These are phyloP conservation scores for Zophobas atratus DNA, from an alignment of 1,140 invertebrate species.

Conservation along the genomic window DNA sequence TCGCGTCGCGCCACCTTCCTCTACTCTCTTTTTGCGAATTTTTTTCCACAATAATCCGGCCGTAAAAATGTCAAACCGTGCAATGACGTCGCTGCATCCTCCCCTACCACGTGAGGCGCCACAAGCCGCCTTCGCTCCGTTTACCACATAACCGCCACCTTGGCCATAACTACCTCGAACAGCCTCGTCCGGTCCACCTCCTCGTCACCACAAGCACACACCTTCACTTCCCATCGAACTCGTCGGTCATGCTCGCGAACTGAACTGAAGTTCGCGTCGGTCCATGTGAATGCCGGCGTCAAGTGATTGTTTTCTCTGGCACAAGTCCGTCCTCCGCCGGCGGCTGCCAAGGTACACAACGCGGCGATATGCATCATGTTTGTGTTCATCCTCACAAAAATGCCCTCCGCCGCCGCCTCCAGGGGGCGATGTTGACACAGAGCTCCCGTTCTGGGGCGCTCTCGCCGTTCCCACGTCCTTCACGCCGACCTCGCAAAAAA, in stretches of 20 bases:
- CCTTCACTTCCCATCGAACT: background rate
- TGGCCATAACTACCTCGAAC: background rate
- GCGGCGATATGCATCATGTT: conserved; percentile 51
- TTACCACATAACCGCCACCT: no score
- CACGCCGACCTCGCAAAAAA: conserved; percentile 39
- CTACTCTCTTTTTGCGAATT: no score
- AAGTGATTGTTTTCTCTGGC: conserved; percentile 54
- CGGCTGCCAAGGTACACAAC: conserved; percentile 55
- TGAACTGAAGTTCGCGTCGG: conserved; percentile 48
- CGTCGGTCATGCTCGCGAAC: conserved; percentile 30
- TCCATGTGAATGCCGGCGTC: conserved; percentile 49
- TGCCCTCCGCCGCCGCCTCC: conserved; percentile 52
- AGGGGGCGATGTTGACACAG: conserved; percentile 56
- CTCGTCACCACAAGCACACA: background rate
- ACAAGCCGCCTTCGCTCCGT: no score
- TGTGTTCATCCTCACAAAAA: conserved; percentile 57
- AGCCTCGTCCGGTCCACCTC: background rate
- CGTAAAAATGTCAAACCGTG: no score
- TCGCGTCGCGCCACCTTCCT: no score
- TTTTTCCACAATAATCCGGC: no score
- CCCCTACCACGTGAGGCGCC: no score
- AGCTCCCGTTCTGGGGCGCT: conserved; percentile 48
- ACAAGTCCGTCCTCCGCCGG: conserved; percentile 47
- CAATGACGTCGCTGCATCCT: no score
- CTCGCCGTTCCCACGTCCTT: conserved; percentile 44